phyloP scores from a whole-genome alignment of 1,140 invertebrate species.

The Ooceraea biroi region DNA sequence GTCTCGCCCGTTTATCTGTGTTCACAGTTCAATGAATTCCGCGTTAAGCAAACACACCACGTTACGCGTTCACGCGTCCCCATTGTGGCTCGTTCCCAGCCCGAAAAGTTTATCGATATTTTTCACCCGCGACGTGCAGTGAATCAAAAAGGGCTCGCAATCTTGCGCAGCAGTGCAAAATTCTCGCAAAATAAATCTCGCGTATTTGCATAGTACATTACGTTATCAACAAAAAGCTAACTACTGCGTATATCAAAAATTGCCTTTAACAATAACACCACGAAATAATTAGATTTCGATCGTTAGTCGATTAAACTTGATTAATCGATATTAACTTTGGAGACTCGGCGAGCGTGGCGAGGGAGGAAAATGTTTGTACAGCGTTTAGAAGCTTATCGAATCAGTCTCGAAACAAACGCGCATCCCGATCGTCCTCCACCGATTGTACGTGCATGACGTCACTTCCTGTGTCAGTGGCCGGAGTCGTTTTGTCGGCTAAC shows the following conservation, averaged over 20 bases:
- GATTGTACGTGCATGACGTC: background rate
- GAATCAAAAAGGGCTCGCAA: conserved; percentile 46
- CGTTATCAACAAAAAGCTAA: background rate
- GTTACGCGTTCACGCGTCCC: conserved; percentile 45
- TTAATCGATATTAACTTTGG: background rate
- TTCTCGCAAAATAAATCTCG: conserved; percentile 9
- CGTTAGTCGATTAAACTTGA: background rate
- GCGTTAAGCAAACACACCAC: conserved; percentile 55
- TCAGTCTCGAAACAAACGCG: background rate
- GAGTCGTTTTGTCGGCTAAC: conserved; percentile 49
- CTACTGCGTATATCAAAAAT: background rate
- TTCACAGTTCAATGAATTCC: conserved; percentile 59
- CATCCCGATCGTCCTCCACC: background rate
- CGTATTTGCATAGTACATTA: background rate
- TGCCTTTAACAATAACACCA: background rate
- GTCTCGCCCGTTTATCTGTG: conserved; percentile 42
- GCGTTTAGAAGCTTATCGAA: background rate
- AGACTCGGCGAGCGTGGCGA: background rate
- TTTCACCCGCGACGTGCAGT: conserved; percentile 35
- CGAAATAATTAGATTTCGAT: background rate
- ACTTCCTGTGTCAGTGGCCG: conserved; percentile 37
- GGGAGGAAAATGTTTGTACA: background rate
- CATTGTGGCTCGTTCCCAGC: conserved; percentile 30
- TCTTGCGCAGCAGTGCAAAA: conserved; percentile 2
- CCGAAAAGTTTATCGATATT: conserved; percentile 61